Conservation (phyloP, 2,113 vertebrate genomes). For the Perognathus longimembris region DNA sequence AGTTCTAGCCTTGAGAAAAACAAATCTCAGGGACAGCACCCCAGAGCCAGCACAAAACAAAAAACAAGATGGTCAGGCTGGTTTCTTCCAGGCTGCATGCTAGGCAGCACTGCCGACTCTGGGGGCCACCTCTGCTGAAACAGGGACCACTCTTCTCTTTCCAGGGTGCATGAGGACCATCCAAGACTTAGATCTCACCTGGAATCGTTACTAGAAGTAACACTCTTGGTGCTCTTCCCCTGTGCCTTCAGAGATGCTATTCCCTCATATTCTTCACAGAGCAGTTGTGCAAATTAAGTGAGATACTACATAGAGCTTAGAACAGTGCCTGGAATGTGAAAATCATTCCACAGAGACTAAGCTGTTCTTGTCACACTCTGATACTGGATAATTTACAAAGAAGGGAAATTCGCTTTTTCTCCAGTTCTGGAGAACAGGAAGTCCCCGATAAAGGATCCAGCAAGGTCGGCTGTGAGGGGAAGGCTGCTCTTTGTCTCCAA, state of each 20-base stretch:
- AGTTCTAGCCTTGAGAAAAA: no score
- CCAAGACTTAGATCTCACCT: rapidly evolving
- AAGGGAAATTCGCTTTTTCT: neutral
- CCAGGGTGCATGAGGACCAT: rapidly evolving
- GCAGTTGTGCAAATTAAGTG: neutral
- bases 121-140: neutral
- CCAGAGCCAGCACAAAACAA: no score
- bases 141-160: no score
- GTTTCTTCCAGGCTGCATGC: no score
- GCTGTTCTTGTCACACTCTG: neutral
- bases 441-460: neutral
- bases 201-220: neutral
- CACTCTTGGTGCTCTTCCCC: neutral
- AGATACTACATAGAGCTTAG: neutral
- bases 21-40: no score
- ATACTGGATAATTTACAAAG: neutral
- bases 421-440: neutral
- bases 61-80: no score
- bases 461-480: neutral
- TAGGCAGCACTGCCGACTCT: no score
- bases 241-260: neutral
- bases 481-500: neutral
- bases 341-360: neutral
- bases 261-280: neutral
- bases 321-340: neutral